Evolutionary conservation across 1,140 invertebrate species (phyloP), one percentile per base, ranked within the genome.

Genomic region (Drosophila sp.): DNA sequence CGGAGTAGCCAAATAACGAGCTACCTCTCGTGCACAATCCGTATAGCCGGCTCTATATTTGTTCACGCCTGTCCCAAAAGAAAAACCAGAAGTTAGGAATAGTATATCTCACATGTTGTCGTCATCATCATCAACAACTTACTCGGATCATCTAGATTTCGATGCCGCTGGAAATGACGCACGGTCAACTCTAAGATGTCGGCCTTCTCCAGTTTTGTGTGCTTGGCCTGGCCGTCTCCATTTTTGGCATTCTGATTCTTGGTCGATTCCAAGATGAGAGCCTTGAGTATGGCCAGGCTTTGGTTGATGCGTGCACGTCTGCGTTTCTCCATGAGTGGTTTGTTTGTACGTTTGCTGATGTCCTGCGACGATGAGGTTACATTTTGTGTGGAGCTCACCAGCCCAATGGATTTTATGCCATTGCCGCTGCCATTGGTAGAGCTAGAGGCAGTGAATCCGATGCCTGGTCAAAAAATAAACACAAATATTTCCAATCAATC

Each of bases 181-280:
- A 98, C 97, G 1, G 97, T 98, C 91, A 98, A 94, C 92, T 98
- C 97, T 54, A 98, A 93, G 77, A 98, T 98, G 92, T 98, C 97
- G 4, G 97, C 97, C 92, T 98, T 98, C 92, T 98, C 97, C 77
- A 98, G 93, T 92, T 96, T 96, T 44, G 95, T 95, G 87, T 96
- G 95, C 86, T 96, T 96, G 1, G 85, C 86, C 94, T 95, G 93
- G 95, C 96, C 91, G 95, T 94, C 95, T 7, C 79, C 76, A 27
- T 90, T 82, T 65, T 90, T 82, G 29, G 84, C 79, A 80, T 86
- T 90, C 68, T 89, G 89, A 93, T 79, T 95, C 95, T 93, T 93
- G 38, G 93, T 93, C 11, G 92, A 92, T 80, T 93, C 96, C 50
- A 97, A 93, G 77, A 98, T 96, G 25, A 98, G 94, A 44, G 94